Evolutionary conservation across 2,113 vertebrate genomes (phyloP).

Genomic region (Pristiophorus japonicus): DNA sequence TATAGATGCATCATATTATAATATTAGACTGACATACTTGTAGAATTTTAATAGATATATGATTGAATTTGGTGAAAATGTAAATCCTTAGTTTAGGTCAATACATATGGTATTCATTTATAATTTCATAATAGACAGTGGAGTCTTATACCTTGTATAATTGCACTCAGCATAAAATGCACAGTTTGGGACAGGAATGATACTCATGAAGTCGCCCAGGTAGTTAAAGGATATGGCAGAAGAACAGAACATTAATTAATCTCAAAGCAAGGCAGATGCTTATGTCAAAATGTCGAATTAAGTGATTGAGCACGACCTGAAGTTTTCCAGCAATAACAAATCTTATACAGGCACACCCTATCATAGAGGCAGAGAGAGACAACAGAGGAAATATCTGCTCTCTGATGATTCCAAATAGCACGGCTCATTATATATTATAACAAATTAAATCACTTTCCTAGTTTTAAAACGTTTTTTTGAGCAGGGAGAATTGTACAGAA

Average conservation of each 20-base stretch:
- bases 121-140: neutral
- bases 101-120: neutral
- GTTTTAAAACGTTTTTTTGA: no score
- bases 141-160: neutral
- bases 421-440: no score
- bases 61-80: neutral
- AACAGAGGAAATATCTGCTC: neutral
- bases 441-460: no score
- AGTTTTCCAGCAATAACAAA: slow-evolving; percentile 5
- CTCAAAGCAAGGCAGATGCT: neutral
- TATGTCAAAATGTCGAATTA: neutral
- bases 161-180: neutral
- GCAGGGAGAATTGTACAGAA: no score
- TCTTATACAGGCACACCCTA: neutral
- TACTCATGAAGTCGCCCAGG: neutral
- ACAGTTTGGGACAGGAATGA: neutral
- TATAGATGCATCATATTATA: neutral
- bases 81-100: neutral
- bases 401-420: neutral
- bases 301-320: neutral
- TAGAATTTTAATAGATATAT: neutral
- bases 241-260: neutral
- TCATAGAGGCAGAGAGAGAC: neutral
- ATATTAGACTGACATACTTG: neutral
- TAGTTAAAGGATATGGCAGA: neutral